Evolutionary conservation across 2,797 vertebrate species (phyloP).

Genomic region (Eptatretus atami): DNA sequence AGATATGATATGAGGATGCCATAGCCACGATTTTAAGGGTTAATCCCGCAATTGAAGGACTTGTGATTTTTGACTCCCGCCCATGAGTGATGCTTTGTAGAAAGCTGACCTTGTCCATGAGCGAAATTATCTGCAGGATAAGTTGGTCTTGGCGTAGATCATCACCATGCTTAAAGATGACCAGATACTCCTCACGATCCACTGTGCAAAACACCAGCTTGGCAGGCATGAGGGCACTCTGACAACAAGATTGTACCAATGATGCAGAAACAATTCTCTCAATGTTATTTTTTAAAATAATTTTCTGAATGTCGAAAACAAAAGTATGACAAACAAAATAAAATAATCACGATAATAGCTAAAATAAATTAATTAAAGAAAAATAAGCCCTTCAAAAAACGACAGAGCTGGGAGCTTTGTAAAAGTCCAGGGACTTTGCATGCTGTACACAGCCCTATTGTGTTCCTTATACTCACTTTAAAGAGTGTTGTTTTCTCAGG

Average conservation of each 20-base stretch:
- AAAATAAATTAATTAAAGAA: too few species aligned
- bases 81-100: conserved; percentile 3
- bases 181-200: conserved; percentile 61
- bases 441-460: too few species aligned
- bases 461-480: conserved; percentile 32
- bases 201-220: conserved; percentile 85
- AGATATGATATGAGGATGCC: too few species aligned
- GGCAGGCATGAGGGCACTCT: conserved; percentile 85
- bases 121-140: conserved; percentile 92
- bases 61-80: neutral
- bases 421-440: too few species aligned
- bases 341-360: too few species aligned
- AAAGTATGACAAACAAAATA: too few species aligned
- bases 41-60: too few species aligned
- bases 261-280: neutral
- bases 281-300: too few species aligned
- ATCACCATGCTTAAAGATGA: conserved; percentile 92
- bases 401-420: too few species aligned
- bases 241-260: neutral
- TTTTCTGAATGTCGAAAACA: too few species aligned
- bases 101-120: conserved; percentile 63
- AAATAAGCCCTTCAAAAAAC: too few species aligned
- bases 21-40: too few species aligned
- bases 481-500: conserved; percentile 82
- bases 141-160: conserved; percentile 88